Evolutionary conservation across 2,888 invertebrate genomes (phyloP).

Genomic region (Atrina japonica): DNA sequence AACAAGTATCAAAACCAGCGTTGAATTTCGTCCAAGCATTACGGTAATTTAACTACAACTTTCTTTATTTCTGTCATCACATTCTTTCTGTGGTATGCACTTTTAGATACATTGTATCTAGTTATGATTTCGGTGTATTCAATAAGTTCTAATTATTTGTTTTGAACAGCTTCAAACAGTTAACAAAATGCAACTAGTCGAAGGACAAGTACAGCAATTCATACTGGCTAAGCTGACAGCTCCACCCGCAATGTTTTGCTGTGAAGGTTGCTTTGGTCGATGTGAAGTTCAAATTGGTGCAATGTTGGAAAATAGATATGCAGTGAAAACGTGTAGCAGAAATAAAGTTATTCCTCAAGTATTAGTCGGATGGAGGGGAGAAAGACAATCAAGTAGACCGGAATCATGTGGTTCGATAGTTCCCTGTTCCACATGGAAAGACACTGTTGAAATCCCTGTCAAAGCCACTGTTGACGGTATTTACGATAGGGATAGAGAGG

Average conservation of each 20-base stretch:
- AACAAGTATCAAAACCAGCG: conserved; percentile 48
- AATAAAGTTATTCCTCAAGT: conserved; percentile 18
- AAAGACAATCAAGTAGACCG: conserved; percentile 19
- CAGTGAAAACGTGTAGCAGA: conserved; percentile 8
- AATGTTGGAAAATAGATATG: background rate
- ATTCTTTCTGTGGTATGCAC: no score
- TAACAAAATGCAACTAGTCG: conserved; percentile 51
- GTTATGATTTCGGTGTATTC: no score
- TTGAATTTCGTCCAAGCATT: conserved; percentile 50
- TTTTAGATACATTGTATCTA: no score
- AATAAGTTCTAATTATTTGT: no score
- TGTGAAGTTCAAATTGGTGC: conserved; percentile 65
- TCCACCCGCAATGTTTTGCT: conserved; percentile 66
- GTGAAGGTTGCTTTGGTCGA: conserved; percentile 58
- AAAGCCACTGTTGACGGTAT: conserved; percentile 62
- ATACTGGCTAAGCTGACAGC: conserved; percentile 58
- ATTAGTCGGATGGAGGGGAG: conserved; percentile 38
- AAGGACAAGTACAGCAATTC: conserved; percentile 53
- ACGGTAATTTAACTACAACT: conserved; percentile 54
- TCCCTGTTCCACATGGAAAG: conserved; percentile 57
- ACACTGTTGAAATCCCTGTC: conserved; percentile 54
- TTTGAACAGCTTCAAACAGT: conserved; percentile 46
- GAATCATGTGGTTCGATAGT: conserved; percentile 56
- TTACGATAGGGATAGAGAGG: conserved; percentile 57
- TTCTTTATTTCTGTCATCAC: no score